A percentile compares a stretch with the other conserved stretches of the same genome.
phyloP scores from a whole-genome alignment of 2,113 vertebrate genomes.

The Ceyx melanurus region DNA sequence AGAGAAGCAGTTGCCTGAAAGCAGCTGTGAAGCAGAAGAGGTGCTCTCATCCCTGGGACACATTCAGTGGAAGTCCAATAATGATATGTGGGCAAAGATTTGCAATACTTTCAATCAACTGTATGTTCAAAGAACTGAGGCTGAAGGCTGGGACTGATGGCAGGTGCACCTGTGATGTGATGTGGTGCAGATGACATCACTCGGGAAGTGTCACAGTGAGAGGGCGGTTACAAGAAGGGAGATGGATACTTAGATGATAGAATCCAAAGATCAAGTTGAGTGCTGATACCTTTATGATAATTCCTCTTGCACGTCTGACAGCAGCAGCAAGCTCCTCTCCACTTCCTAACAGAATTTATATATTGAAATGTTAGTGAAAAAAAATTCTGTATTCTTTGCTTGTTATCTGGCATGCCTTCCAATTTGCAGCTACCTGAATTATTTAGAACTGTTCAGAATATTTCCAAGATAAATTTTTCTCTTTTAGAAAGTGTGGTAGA shows the following conservation, averaged over 20 bases:
- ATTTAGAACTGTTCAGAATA: conserved; percentile 31
- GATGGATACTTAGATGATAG: neutral
- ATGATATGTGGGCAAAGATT: too few relatives aligned
- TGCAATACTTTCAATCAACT: too few relatives aligned
- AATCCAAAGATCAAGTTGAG: fast-evolving
- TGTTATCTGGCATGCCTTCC: neutral
- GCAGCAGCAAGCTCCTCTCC: neutral
- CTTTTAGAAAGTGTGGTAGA: neutral
- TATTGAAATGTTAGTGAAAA: neutral
- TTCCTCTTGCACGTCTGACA: neutral
- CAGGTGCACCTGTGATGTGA: too few relatives aligned
- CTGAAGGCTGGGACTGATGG: too few relatives aligned
- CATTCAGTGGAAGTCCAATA: too few relatives aligned
- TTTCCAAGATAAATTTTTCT: neutral
- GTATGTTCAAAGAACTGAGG: too few relatives aligned
- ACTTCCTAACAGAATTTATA: neutral
- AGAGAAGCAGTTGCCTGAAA: neutral
- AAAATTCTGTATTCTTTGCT: neutral
- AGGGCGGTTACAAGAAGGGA: neutral
- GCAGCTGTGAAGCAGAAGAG: neutral
- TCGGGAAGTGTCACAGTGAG: too few relatives aligned
- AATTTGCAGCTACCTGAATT: conserved; percentile 11
- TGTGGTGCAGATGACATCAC: too few relatives aligned
- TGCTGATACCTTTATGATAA: fast-evolving
- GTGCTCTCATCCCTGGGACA: too few relatives aligned